Base-by-base conservation (phyloP, 2,888 invertebrate species). In the Leptogaster cylindrica region DNA sequence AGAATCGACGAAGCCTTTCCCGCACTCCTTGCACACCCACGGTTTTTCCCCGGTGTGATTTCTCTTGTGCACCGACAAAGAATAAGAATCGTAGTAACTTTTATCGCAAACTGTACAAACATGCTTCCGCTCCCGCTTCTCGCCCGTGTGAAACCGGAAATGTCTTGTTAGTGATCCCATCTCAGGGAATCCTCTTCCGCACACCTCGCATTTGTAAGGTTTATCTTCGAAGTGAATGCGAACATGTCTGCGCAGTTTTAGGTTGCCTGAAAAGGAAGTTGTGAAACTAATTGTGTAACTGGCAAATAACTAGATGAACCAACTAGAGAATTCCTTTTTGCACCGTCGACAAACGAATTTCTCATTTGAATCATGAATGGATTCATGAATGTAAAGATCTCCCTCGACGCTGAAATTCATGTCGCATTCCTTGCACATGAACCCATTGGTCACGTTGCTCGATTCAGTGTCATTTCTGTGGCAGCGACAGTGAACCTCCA, bases 151-250 rank as follows among this genome's bases (percentile, higher is more conserved):
- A 2, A 82, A 81, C 68, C 83, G 82, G 70, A 76, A 73, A 76
- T 86, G 86, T 0, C 85, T 78, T 1, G 80, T 79, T 71, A 86
- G 74, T 31, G 85, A 84, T 74, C 82, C 83, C 70, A 79, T 78
- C 76, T 86, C 86, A 0, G 82, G 78, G 77, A 85, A 86, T 44
- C 81, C 76, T 73, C 84, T 84, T 52, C 77, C 79, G 75, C 86
- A 86, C 31, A 74, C 70, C 27, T 77, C 80, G 73, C 86, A 86
- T 65, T 81, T 70, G 74, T 83, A 83, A 8, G 83, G 83, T 76
- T 84, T 84, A 46, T 78, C 75, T 52, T 81, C 73, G 82, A 84
- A 83, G 76, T 86, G 86, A 0, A 82, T 82, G 51, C 81, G 80
- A 5, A 85, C 77, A 76, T 86, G 86, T 0, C 86, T 81, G 2